Conservation (phyloP, 2,888 invertebrate genomes). For the Crocallis elinguaria region DNA sequence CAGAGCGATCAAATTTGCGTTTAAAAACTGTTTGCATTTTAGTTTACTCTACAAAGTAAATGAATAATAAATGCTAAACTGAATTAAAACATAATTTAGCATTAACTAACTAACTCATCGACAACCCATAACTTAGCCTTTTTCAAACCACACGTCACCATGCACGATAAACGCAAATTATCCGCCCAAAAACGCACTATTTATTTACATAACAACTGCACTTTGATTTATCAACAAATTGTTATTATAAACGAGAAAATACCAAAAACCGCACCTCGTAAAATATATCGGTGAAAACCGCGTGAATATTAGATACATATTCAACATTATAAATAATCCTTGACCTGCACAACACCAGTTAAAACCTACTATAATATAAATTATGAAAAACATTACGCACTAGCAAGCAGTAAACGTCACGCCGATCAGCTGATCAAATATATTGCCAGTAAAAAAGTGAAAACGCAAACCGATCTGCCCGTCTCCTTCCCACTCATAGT, state of each 20-base stretch:
- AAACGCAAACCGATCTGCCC: conserved; percentile 78
- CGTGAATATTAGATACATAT: conserved; percentile 67
- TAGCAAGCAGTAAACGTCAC: conserved; percentile 80
- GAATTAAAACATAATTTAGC: neutral
- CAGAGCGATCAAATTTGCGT: too few relatives aligned
- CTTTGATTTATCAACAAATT: conserved; percentile 46
- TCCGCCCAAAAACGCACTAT: conserved; percentile 20
- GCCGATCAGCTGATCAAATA: conserved; percentile 85
- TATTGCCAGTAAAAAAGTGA: conserved; percentile 85
- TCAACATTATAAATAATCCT: conserved; percentile 76
- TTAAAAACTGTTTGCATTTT: too few relatives aligned
- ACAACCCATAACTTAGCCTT: conserved; percentile 36
- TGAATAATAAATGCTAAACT: neutral
- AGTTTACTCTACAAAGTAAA: too few relatives aligned
- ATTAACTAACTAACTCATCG: conserved; percentile 11
- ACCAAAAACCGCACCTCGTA: conserved; percentile 48
- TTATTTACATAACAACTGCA: conserved; percentile 38
- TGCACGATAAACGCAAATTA: conserved; percentile 23
- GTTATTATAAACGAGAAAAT: conserved; percentile 45
- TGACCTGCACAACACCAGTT: conserved; percentile 76
- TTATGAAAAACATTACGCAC: conserved; percentile 82
- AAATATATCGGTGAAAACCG: conserved; percentile 48
- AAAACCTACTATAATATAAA: conserved; percentile 79
- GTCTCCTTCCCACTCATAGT: conserved; percentile 55
- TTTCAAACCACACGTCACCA: conserved; percentile 29